Base-by-base conservation (phyloP, 2,888 invertebrate species). In the Drosophila emarginata region DNA sequence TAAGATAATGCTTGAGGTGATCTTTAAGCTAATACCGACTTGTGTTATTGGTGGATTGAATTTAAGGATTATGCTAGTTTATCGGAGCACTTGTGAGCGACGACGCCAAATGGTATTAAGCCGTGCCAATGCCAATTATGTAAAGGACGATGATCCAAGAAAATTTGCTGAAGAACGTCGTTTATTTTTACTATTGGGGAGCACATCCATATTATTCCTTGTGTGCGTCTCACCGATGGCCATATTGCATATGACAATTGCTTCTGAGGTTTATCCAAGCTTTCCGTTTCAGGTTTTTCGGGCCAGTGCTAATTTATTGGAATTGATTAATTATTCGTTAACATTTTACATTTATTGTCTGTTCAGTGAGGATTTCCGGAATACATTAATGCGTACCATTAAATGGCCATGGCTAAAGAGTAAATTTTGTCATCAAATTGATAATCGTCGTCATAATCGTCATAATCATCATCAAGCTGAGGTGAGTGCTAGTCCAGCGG, bases 301-400 rank as follows among this genome's bases (percentile, higher is more conserved):
- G 14, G 95, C 95, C 0, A 90, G 95, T 57, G 95, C 95, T 64
- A 96, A 96, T 91, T 92, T 96, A 36, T 92, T 96, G 89, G 96
- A 96, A 92, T 93, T 96, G 56, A 94, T 94, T 77, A 96, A 96
- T 91, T 96, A 96, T 90, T 95, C 96, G 36, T 94, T 95, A 72
- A 96, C 96, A 39, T 96, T 96, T 92, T 95, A 96, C 90, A 95
- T 96, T 70, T 96, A 96, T 91, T 96, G 95, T 89, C 93, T 95
- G 67, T 95, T 96, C 91, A 95, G 95, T 75, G 95, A 95, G 84
- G 95, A 96, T 86, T 96, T 96, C 90, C 93, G 96, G 37, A 94
- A 94, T 83, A 96, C 95, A 0, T 91, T 95, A 72, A 91, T 94
- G 74, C 93, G 94, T 32, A 94, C 95, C n/a, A 90, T 95, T 71